A percentile compares a stretch with the other conserved stretches of the same genome.
These are phyloP conservation scores for Calameuta pallipes DNA, from an alignment of 2,888 invertebrate genomes.

Conservation along the genomic window DNA sequence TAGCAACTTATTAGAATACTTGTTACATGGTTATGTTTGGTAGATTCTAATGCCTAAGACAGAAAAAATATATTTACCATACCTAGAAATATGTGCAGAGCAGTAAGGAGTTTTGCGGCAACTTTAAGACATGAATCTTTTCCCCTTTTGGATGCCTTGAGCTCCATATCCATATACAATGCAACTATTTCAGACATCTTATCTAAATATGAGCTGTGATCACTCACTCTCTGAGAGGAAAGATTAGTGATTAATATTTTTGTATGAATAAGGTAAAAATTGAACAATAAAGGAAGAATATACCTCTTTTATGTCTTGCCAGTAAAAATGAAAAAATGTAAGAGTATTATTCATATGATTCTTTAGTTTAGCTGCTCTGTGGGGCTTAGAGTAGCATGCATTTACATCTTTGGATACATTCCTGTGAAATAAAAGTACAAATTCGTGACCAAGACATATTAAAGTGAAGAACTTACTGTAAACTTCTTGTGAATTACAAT, in stretches of 20 bases:
- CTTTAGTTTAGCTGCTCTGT: slow-evolving; percentile 53
- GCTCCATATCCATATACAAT: slow-evolving; percentile 63
- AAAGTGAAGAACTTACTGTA: neutral
- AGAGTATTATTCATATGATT: slow-evolving; percentile 56
- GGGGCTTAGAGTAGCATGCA: slow-evolving; percentile 45
- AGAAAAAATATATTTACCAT: slow-evolving; percentile 18
- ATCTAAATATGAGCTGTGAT: slow-evolving; percentile 59
- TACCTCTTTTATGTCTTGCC: slow-evolving; percentile 62
- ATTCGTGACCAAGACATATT: neutral
- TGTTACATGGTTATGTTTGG: neutral
- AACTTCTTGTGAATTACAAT: neutral
- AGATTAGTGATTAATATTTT: slow-evolving; percentile 12
- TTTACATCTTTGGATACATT: slow-evolving; percentile 52
- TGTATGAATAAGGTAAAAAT: slow-evolving; percentile 7
- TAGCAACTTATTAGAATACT: neutral
- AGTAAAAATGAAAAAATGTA: slow-evolving; percentile 62
- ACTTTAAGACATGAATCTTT: slow-evolving; percentile 36
- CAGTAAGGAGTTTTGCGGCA: slow-evolving; percentile 47
- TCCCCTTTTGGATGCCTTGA: slow-evolving; percentile 50
- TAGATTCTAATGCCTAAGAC: slow-evolving; percentile 2
- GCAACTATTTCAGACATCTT: slow-evolving; percentile 63
- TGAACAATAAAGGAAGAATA: slow-evolving; percentile 14
- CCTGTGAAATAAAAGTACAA: slow-evolving; percentile 37
- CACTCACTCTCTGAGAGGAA: slow-evolving; percentile 47
- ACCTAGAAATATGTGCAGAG: slow-evolving; percentile 57